phyloP scores from a whole-genome alignment of 2,888 invertebrate genomes.

The Dromius quadrimaculatus region DNA sequence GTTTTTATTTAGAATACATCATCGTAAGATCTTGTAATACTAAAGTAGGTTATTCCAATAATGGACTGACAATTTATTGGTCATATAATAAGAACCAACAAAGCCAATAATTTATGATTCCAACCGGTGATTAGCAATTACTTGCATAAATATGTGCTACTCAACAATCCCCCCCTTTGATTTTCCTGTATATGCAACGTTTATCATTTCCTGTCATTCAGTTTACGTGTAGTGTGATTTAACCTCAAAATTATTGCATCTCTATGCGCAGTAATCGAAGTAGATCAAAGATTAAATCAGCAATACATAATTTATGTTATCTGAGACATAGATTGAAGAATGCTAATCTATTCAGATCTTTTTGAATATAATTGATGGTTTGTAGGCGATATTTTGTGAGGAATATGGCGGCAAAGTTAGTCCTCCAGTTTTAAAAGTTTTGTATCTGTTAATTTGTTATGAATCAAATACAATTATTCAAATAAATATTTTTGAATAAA shows the following conservation, averaged over 20 bases:
- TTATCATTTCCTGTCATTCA: conserved; percentile 23
- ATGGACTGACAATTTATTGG: conserved; percentile 29
- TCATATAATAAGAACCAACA: conserved; percentile 13
- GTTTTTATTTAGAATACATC: no score
- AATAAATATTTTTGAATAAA: no score
- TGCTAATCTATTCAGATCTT: no score
- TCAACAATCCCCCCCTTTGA: conserved; percentile 8
- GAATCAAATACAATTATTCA: no score
- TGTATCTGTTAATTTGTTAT: no score
- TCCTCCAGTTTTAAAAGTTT: no score
- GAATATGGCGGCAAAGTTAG: no score
- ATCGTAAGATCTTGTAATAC: conserved; percentile 18
- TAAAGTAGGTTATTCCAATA: conserved; percentile 33
- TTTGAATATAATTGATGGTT: no score
- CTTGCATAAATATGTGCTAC: conserved; percentile 27
- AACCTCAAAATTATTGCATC: conserved; percentile 21
- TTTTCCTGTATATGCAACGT: conserved; percentile 27
- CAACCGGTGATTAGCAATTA: conserved; percentile 26
- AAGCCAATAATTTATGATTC: conserved; percentile 16
- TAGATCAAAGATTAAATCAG: conserved; percentile 15
- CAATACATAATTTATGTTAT: not conserved
- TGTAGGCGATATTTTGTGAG: no score
- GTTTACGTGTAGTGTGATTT: conserved; percentile 2
- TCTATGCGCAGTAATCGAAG: conserved; percentile 1
- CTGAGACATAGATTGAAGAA: no score